Evolutionary conservation across 64 coral and sea anemone genomes (phyloP), one percentile per base, ranked within the genome.

Genomic region (Cladopsammia gracilis): DNA sequence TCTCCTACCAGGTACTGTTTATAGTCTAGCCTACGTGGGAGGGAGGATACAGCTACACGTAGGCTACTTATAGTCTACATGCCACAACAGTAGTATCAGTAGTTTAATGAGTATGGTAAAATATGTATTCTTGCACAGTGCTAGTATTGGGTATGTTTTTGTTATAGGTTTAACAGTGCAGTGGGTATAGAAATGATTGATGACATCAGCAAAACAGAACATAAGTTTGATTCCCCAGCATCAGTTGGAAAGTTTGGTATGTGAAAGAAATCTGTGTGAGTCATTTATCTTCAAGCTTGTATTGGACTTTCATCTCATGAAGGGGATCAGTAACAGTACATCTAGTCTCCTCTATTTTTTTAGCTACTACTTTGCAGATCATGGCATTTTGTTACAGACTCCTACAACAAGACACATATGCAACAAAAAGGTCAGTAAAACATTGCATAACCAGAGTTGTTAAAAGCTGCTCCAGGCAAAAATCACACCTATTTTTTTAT

Each of bases 171-270:
- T 46, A 98, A 58, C 48, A 77, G 73, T 64, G 91, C 81, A 82
- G 96, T 98, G 71, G 96, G 96, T 53, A 48, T 98, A 59, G 92
- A 98, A 64, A 91, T 98, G 96, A 48, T 94, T 53, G 92, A 98
- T 53, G 26, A 56, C 42, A 73, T 79, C 45, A 88, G 62, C 58
- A 58, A 60, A 26, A 93, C 92, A 26, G 87, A 94, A 54, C 87
- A 91, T 62, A 94, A 86, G 53, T 98, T 98, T 88, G 88, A 94
- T 54, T 94, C 92, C 8, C 3, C 44, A 8, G 52, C 75, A 82
- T 98, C 96, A 64, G 64, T 94, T 15, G 86, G 81, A 58, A 97
- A 94, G 77, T 97, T 97, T 64, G 96, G 96, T 97, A 86, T 81
- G 62, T 54, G 49, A 12, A 23, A 64, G 44, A 22, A 34, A 34